A percentile compares a stretch with the other conserved stretches of the same genome.
Conservation (phyloP, 1,140 invertebrate genomes). For the Atta colombica region DNA sequence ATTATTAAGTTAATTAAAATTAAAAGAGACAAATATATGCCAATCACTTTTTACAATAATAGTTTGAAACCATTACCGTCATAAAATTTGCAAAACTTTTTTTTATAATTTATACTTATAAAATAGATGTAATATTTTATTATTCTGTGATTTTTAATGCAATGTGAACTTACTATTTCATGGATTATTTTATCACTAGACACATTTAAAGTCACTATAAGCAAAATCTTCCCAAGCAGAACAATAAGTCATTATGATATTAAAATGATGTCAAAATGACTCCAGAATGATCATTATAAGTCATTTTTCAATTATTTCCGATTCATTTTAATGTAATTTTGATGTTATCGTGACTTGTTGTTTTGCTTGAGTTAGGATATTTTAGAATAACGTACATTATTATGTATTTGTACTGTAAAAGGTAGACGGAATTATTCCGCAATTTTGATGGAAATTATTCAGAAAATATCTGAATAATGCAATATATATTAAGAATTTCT, state of each 20-base stretch:
- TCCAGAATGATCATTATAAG: too few relatives aligned
- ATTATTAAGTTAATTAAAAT: neutral
- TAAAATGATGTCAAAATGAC: too few relatives aligned
- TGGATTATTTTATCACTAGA: conserved; percentile 11
- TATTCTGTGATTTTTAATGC: neutral
- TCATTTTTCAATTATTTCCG: too few relatives aligned
- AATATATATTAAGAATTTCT: neutral
- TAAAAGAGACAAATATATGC: neutral
- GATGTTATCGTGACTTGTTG: too few relatives aligned
- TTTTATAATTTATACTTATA: neutral
- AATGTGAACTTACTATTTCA: neutral
- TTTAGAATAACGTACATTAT: conserved; percentile 28
- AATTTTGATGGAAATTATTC: neutral
- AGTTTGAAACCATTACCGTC: neutral
- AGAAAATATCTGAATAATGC: neutral
- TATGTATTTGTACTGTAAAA: neutral
- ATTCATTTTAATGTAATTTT: too few relatives aligned
- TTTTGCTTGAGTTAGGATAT: neutral
- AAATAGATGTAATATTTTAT: neutral
- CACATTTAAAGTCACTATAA: conserved; percentile 20
- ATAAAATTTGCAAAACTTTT: neutral
- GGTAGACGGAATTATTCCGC: neutral
- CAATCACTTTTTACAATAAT: neutral
- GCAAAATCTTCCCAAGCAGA: neutral
- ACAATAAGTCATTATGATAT: too few relatives aligned